These are phyloP conservation scores for Cyanocitta stelleri DNA, from an alignment of 2,113 vertebrate genomes.

Conservation along the genomic window DNA sequence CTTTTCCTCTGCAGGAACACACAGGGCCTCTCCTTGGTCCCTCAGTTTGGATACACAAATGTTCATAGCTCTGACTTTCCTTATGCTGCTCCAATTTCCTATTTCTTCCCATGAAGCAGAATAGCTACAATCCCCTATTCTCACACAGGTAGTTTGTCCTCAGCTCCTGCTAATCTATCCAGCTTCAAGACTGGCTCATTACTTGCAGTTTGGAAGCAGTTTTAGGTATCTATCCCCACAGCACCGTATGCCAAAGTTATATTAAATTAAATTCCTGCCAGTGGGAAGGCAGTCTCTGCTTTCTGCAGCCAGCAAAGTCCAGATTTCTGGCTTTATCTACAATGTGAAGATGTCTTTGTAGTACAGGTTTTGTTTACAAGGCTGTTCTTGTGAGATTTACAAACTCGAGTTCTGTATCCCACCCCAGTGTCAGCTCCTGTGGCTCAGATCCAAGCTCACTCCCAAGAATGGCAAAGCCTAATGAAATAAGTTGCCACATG, in stretches of 20 bases:
- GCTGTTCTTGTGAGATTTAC: constrained; percentile 4
- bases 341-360: background rate
- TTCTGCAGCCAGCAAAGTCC: background rate
- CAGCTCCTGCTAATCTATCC: background rate
- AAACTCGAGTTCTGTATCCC: background rate
- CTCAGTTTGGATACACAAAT: fast-evolving
- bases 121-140: background rate
- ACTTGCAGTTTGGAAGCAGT: background rate
- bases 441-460: background rate
- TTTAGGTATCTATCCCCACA: background rate
- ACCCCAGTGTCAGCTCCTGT: background rate
- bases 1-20: background rate
- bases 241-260: background rate
- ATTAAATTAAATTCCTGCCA: background rate
- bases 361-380: background rate
- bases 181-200: background rate
- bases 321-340: background rate
- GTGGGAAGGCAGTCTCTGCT: background rate
- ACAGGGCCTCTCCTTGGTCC: background rate
- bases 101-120: background rate
- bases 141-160: background rate
- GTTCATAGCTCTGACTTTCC: background rate
- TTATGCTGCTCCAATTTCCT: background rate
- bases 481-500: background rate
- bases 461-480: background rate